Percentiles rank a stretch among this genome's conserved stretches.
Evolutionary conservation across 2,888 invertebrate genomes (phyloP).

Genomic region (Spicauda simplicius): DNA sequence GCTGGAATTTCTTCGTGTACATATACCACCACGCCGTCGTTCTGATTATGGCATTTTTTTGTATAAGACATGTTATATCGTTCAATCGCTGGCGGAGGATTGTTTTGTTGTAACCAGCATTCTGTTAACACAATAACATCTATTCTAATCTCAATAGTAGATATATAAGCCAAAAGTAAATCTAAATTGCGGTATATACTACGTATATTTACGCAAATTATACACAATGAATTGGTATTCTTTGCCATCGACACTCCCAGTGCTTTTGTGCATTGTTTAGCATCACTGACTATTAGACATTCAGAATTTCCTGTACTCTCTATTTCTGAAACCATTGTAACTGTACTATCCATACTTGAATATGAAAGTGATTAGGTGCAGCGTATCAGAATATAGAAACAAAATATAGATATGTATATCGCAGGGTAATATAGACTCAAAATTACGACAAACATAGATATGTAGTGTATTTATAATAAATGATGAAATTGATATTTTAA

Average conservation of each 20-base stretch:
- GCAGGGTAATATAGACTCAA: too few species aligned
- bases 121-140: constrained; percentile 37
- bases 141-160: neutral
- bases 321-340: too few species aligned
- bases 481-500: too few species aligned
- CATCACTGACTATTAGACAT: neutral
- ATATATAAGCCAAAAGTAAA: constrained; percentile 20
- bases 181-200: constrained; percentile 35
- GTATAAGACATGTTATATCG: constrained; percentile 30
- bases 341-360: too few species aligned
- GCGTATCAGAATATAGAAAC: too few species aligned
- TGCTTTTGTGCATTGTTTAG: neutral
- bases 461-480: too few species aligned
- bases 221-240: neutral
- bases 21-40: constrained; percentile 36
- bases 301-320: too few species aligned
- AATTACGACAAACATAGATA: too few species aligned
- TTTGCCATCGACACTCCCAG: neutral
- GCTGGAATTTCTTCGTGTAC: constrained; percentile 1
- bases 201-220: constrained; percentile 29
- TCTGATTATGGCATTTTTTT: constrained; percentile 29
- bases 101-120: constrained; percentile 32
- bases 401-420: too few species aligned
- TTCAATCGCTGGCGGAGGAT: constrained; percentile 15
- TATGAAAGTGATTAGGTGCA: too few species aligned